Evolutionary conservation across 1,140 invertebrate species (phyloP), one percentile per base, ranked within the genome.

Genomic region (Drosophila navojoa): DNA sequence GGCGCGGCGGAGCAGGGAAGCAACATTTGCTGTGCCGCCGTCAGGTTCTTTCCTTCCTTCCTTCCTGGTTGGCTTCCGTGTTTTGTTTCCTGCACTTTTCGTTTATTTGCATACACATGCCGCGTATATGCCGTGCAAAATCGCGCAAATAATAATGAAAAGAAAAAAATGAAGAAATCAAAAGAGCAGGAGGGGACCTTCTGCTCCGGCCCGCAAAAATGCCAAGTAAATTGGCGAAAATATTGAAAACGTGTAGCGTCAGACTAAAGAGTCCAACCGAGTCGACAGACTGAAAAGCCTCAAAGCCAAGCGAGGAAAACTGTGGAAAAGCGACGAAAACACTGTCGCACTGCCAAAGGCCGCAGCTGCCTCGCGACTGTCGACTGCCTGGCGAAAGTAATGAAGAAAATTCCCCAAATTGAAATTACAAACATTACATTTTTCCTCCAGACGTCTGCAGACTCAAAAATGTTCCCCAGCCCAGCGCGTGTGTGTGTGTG

Each of bases 61-160:
- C 84, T 89, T 89, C 84, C 84, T 80, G 80, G 52, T 67, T 64
- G 71, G 87, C 84, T 80, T 90, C 85, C 85, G 76, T 90, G 77
- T 84, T 90, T 89, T 89, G 85, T 89, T 89, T 89, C 84, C 84
- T 90, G 84, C 84, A 80, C 72, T 85, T 90, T 89, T 89, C 84
- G 84, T 90, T 89, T 89, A 89, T 89, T 89, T 89, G 84, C 84
- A 89, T 89, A 89, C 84, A 84, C 84, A 89, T 72, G 76, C 75
- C 70, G 66, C 69, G 63, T 47, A 22, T 44, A 58, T 32, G 60
- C 75, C 77, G 67, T 89, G 84, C 79, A 89, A 89, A 89, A 89
- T 89, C 84, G 84, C 77, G 84, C 85, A 89, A 89, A 89, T 89
- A 89, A 89, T 89, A 89, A 89, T 86, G 86, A 85, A 76, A 82